phyloP scores from a whole-genome alignment of 2,888 invertebrate species.

The Patella pellucida region DNA sequence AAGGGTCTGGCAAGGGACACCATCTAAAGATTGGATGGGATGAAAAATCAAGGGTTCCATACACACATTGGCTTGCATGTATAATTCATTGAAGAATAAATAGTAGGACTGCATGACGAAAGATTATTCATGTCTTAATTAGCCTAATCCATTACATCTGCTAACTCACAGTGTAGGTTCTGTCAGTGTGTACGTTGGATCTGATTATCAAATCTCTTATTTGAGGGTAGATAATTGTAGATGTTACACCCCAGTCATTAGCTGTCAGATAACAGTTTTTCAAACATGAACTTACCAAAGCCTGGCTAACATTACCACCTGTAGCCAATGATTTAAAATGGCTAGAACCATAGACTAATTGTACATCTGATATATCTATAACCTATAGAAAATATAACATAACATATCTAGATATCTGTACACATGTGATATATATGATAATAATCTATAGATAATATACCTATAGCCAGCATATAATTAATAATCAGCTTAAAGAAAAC shows the following conservation, averaged over 20 bases:
- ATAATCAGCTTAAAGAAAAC: conserved; percentile 21
- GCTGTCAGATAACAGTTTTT: too few species aligned
- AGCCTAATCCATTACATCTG: not conserved
- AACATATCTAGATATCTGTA: conserved; percentile 53
- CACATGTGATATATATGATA: conserved; percentile 64
- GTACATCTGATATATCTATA: conserved; percentile 65
- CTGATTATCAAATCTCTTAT: too few species aligned
- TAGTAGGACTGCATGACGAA: too few species aligned
- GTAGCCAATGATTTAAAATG: conserved; percentile 85
- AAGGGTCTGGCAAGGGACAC: too few species aligned
- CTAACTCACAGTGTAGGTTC: too few species aligned
- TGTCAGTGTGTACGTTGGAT: too few species aligned
- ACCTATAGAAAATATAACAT: conserved; percentile 45
- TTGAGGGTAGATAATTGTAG: not conserved
- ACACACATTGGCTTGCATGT: too few species aligned
- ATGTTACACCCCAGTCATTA: too few species aligned
- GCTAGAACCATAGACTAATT: conserved; percentile 71
- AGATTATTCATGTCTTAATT: not conserved
- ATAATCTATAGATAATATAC: conserved; percentile 44
- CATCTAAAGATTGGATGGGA: too few species aligned
- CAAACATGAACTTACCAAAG: conserved; percentile 75
- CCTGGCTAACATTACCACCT: conserved; percentile 90
- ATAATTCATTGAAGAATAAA: too few species aligned
- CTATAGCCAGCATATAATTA: conserved; percentile 12
- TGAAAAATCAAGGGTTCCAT: too few species aligned